Evolutionary conservation across 2,888 invertebrate genomes (phyloP).

Genomic region (Nudaria mundana): DNA sequence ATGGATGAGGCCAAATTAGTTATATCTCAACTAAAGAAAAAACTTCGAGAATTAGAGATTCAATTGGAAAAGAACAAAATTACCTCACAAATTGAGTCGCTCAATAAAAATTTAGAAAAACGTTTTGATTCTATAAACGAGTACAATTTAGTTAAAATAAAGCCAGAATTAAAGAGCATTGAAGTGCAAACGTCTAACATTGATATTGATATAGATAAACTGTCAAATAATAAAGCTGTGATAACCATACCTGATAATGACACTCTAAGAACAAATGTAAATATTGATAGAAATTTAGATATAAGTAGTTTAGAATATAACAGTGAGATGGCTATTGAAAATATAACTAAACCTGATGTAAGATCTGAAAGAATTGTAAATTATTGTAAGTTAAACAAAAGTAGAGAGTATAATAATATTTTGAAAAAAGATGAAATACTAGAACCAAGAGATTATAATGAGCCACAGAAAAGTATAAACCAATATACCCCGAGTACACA

Average conservation of each 20-base stretch:
- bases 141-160: constrained; percentile 42
- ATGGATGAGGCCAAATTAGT: constrained; percentile 62
- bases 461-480: constrained; percentile 24
- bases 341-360: constrained; percentile 50
- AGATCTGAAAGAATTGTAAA: constrained; percentile 78
- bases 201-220: constrained; percentile 48
- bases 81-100: constrained; percentile 56
- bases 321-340: constrained; percentile 47
- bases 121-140: constrained; percentile 43
- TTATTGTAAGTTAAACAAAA: constrained; percentile 78
- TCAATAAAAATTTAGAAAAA: constrained; percentile 60
- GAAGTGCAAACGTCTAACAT: constrained; percentile 56
- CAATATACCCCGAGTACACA: constrained; percentile 35
- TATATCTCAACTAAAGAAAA: constrained; percentile 60
- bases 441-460: constrained; percentile 31
- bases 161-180: constrained; percentile 50
- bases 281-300: constrained; percentile 60
- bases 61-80: constrained; percentile 65
- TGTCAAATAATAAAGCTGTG: constrained; percentile 64
- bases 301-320: constrained; percentile 61
- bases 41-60: constrained; percentile 62
- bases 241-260: constrained; percentile 70
- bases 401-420: constrained; percentile 63
- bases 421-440: constrained; percentile 42
- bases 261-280: constrained; percentile 64